Evolutionary conservation across 2,888 invertebrate species (phyloP).

Genomic region (Athalia cordata): DNA sequence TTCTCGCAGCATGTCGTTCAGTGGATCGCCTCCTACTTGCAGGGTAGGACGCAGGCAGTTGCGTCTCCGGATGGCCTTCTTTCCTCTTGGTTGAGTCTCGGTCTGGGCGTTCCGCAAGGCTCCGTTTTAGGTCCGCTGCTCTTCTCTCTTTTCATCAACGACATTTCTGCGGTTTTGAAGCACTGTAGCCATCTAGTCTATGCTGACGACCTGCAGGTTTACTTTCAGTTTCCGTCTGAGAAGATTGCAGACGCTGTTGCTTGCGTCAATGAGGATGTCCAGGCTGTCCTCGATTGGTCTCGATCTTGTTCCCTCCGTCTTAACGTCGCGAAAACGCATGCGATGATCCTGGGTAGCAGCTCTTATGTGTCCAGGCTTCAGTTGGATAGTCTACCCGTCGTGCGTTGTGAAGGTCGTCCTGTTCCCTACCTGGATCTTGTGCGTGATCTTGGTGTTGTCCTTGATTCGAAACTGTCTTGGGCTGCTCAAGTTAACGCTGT

Average conservation of each 20-base stretch:
- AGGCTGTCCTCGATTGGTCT: constrained; percentile 3
- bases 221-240: background rate
- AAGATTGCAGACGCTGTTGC: background rate
- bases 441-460: constrained; percentile 15
- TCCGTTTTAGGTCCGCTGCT: constrained; percentile 10
- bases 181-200: constrained; percentile 15
- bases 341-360: constrained; percentile 28
- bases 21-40: background rate
- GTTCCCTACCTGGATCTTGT: constrained; percentile 17
- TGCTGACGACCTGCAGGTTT: constrained; percentile 45
- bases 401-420: background rate
- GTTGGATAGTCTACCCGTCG: background rate
- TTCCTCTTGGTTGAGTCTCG: constrained; percentile 14
- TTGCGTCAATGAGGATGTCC: background rate
- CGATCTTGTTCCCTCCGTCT: background rate
- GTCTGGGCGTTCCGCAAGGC: constrained; percentile 40
- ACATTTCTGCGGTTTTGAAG: constrained; percentile 8
- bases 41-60: constrained; percentile 4
- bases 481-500: constrained; percentile 10
- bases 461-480: constrained; percentile 38
- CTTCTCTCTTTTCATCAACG: constrained; percentile 45
- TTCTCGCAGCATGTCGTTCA: constrained; percentile 74
- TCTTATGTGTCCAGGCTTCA: constrained; percentile 34
- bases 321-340: constrained; percentile 13
- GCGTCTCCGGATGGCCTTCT: constrained; percentile 11